Conservation (phyloP, 2,797 vertebrate species). For the Chromis chromis region DNA sequence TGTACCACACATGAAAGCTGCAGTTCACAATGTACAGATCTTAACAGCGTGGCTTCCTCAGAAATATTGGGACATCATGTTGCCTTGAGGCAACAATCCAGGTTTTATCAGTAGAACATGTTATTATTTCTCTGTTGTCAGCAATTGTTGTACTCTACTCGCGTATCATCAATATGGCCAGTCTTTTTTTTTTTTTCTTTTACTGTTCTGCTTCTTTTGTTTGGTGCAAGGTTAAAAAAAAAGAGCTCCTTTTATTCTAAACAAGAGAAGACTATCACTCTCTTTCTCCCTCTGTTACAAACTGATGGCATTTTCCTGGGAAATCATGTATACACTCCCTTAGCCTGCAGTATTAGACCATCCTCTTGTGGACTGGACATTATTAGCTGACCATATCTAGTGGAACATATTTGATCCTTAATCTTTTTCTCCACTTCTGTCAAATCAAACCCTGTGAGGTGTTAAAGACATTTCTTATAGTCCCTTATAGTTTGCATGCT, state of each 20-base stretch:
- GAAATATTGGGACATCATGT: slow-evolving; percentile 29
- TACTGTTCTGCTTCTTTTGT: background rate
- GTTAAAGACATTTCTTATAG: slow-evolving; percentile 3
- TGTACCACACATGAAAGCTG: slow-evolving; percentile 19
- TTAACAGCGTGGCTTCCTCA: slow-evolving; percentile 5
- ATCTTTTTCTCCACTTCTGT: slow-evolving; percentile 33
- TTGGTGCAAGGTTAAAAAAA: background rate
- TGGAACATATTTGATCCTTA: slow-evolving; percentile 28
- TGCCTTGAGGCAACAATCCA: slow-evolving; percentile 25
- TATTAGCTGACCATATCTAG: slow-evolving; percentile 38
- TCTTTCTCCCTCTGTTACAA: slow-evolving; percentile 11
- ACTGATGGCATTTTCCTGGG: slow-evolving; percentile 17
- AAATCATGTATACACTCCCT: slow-evolving; percentile 22
- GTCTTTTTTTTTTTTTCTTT: background rate
- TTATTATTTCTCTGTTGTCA: background rate
- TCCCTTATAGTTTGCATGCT: slow-evolving; percentile 7
- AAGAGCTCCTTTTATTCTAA: slow-evolving; percentile 11
- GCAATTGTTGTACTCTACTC: background rate
- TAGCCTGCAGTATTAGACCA: slow-evolving; percentile 20
- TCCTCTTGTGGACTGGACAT: slow-evolving; percentile 14
- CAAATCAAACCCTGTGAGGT: slow-evolving; percentile 33
- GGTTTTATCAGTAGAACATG: slow-evolving; percentile 1
- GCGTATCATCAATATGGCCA: background rate
- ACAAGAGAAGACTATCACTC: slow-evolving; percentile 5
- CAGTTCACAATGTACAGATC: slow-evolving; percentile 25